Evolutionary conservation across 2,888 invertebrate genomes (phyloP).

Genomic region (Tenthredo distinguenda): DNA sequence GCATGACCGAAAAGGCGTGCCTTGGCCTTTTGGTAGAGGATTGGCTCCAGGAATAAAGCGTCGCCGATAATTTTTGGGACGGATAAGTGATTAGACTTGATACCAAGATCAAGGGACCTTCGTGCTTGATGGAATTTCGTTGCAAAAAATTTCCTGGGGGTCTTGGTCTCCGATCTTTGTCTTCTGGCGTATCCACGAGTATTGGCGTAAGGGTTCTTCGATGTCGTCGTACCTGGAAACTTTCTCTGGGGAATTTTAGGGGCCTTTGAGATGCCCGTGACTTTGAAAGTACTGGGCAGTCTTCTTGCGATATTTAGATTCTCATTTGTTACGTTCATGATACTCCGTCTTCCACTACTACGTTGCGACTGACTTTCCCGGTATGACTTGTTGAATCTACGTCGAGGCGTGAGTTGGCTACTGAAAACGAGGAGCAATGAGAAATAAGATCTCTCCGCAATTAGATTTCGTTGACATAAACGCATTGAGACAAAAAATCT

Average conservation of each 20-base stretch:
- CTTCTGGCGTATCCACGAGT: neutral
- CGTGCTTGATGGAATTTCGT: neutral
- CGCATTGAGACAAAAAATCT: neutral
- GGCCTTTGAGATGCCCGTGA: neutral
- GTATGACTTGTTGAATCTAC: slow-evolving; percentile 57
- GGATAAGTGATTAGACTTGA: neutral
- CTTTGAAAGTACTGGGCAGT: neutral
- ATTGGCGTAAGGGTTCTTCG: neutral
- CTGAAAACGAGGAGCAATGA: slow-evolving; percentile 58
- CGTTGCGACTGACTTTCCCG: slow-evolving; percentile 61
- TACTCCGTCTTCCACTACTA: slow-evolving; percentile 55
- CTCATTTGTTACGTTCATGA: neutral
- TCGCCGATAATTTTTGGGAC: slow-evolving; percentile 47
- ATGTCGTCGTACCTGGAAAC: neutral
- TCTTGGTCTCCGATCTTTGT: neutral
- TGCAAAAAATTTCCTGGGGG: neutral
- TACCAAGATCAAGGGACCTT: neutral
- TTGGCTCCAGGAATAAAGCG: slow-evolving; percentile 59
- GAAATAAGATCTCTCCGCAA: slow-evolving; percentile 38
- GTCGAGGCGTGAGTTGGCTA: slow-evolving; percentile 55
- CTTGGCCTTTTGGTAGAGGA: slow-evolving; percentile 55
- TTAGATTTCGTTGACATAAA: neutral
- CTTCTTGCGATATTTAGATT: slow-evolving; percentile 18
- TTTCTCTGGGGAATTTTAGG: slow-evolving; percentile 4
- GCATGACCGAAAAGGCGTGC: slow-evolving; percentile 63